Base-by-base conservation (phyloP, 2,797 vertebrate genomes). In the Halcyon chelicuti region DNA sequence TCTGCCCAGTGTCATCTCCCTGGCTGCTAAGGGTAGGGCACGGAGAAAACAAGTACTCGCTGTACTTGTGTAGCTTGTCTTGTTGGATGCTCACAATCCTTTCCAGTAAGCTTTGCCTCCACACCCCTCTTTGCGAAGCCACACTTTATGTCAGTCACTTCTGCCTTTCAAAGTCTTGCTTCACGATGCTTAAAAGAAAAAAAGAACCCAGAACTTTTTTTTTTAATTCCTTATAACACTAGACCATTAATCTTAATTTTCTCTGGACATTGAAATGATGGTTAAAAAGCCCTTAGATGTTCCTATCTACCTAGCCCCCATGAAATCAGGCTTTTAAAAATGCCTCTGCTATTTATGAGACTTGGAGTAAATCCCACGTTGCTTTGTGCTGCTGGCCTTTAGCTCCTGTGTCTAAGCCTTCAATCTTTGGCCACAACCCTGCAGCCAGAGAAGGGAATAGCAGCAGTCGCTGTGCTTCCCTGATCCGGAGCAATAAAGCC, bases 401-500 rank as follows among this genome's bases (percentile, higher is more conserved):
- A 87, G 67, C 23, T 73, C 47, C 70, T 62, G 44, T 5, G 0
- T 15, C 1, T 20, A 52, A 86, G 54, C 4, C 61, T 20, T 90
- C 68, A 39, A 35, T 74, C 60, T 94, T 83, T 94, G 55, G 40
- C n/a, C 61, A 4, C 1, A 2, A 77, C 60, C 60, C 47, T 68
- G 92, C 74, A 93, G 87, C 83, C 6, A 1, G 65, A 70, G 82
- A 11, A 80, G 63, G 65, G 81, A 28, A 55, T 25, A 58, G 89
- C 17, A 79, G 81, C 60, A 60, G 71, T 84, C 0, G 0, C 58
- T 84, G 79, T 61, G 78, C 65, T 31, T 61, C 54, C 86, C 73
- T 93, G 81, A 67, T 93, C 63, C 74, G 13, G n/a, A 66, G 86
- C 88, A 76, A 19, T 78, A 58, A 86, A 65, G 29, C 46, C 6